Base-by-base conservation (phyloP, 1,140 invertebrate species). In the Hylyphantes graminicola region DNA sequence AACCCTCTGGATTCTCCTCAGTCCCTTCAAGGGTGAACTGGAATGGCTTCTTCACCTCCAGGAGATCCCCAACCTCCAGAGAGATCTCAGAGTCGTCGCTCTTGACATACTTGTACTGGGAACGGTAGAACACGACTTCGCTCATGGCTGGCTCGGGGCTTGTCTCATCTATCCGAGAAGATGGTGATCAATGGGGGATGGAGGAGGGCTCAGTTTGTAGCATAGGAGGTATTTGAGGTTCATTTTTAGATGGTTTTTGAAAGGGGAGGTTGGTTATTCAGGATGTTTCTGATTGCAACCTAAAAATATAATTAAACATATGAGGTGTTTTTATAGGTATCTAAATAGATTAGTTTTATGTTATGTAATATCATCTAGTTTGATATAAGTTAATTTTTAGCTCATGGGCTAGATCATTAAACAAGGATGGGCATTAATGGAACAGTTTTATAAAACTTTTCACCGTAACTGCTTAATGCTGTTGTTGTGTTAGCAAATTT, bases 41-140 rank as follows among this genome's bases (percentile, higher is more conserved):
- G 54, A 87, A 85, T 63, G 87, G 86, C 48, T 87, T 87, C 50
- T 85, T 86, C 35, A 87, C 86, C 83, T 87, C 86, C 7, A 87
- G 59, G 63, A 87, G 63, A 76, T 87, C 86, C 48, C 84, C 85
- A 50, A 67, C 68, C 54, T 86, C 82, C 21, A 87, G 35, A 9
- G 75, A 83, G 3, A 87, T 73, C 70, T 87, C 86, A 11, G 77
- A 68, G 51, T 85, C 83, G 55, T 79, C 81, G 11, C 55, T 63
- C 61, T 86, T 86, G 0, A 55, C 50, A 59, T 86, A 87, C 50
- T 86, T 63, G 50, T 86, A 80, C 17, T 85, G 63, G 12, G 86
- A 86, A 59, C 86, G 74, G 53, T 87, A 87, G 59, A 81, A 87
- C 12, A 76, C 65, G 13, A 87, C 64, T 70, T 87, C 85, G 54